A percentile compares a stretch with the other conserved stretches of the same genome.
Evolutionary conservation across 2,797 vertebrate species (phyloP).

Genomic region (Spinus pinus): DNA sequence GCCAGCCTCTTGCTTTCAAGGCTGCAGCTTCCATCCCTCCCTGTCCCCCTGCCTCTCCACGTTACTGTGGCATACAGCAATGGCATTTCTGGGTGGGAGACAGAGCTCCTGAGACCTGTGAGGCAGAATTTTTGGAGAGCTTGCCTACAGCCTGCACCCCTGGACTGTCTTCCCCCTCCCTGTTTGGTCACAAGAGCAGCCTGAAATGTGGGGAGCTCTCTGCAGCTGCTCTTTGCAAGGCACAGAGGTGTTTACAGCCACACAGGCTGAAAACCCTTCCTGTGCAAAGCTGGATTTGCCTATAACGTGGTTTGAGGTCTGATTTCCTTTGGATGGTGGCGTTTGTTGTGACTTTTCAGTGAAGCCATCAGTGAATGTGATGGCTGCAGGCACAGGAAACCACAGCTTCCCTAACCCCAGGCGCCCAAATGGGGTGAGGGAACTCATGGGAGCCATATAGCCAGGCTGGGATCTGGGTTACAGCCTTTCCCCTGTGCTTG

Average conservation of each 20-base stretch:
- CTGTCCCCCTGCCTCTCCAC: background rate
- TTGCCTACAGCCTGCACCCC: background rate
- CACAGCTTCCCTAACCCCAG: background rate
- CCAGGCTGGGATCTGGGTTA: background rate
- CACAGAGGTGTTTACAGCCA: background rate
- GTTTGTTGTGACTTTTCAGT: background rate
- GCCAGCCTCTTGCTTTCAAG: background rate
- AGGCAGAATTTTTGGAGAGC: background rate
- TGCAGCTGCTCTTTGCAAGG: background rate
- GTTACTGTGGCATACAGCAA: background rate
- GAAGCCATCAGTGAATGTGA: background rate
- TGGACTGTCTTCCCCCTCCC: background rate
- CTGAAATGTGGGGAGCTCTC: background rate
- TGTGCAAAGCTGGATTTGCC: background rate
- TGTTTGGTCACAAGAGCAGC: rapidly evolving
- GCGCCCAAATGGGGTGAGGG: background rate
- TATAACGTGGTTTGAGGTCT: background rate
- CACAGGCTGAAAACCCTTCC: background rate
- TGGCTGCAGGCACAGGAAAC: background rate
- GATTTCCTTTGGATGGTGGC: background rate
- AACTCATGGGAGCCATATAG: background rate
- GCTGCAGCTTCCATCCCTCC: background rate
- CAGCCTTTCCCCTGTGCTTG: background rate
- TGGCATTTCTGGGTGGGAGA: background rate
- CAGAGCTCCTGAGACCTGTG: background rate